Evolutionary conservation across 2,797 vertebrate species (phyloP).

Genomic region (Stomatorhinus walkeri): DNA sequence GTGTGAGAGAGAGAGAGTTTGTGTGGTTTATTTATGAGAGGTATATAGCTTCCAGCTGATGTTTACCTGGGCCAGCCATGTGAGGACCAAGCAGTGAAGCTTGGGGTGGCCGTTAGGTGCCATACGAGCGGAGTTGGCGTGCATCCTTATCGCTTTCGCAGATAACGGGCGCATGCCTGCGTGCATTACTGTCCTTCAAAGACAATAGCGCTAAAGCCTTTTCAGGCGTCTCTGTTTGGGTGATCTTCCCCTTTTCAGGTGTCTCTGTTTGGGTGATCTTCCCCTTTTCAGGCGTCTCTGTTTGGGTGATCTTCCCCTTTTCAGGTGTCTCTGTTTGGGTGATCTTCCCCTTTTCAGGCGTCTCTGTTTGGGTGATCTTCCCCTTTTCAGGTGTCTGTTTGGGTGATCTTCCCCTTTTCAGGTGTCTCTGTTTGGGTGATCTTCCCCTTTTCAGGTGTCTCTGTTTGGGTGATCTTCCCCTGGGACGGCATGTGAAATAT

Average conservation of each 20-base stretch:
- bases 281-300: too few relatives aligned
- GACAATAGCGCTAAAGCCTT: background rate
- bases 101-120: background rate
- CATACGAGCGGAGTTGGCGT: background rate
- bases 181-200: background rate
- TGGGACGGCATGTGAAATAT: background rate
- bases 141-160: background rate
- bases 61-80: background rate
- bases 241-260: background rate
- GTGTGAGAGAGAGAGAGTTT: background rate
- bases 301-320: too few relatives aligned
- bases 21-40: background rate
- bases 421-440: too few relatives aligned
- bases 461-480: too few relatives aligned
- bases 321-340: too few relatives aligned
- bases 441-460: too few relatives aligned
- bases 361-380: too few relatives aligned
- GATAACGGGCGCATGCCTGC: background rate
- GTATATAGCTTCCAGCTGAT: background rate
- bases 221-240: conserved; percentile 1
- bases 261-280: too few relatives aligned
- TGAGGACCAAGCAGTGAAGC: background rate
- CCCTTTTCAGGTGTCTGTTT: too few relatives aligned
- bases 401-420: too few relatives aligned
- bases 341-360: too few relatives aligned